Conservation (phyloP, 1,140 invertebrate species). For the Augochlora pura region DNA sequence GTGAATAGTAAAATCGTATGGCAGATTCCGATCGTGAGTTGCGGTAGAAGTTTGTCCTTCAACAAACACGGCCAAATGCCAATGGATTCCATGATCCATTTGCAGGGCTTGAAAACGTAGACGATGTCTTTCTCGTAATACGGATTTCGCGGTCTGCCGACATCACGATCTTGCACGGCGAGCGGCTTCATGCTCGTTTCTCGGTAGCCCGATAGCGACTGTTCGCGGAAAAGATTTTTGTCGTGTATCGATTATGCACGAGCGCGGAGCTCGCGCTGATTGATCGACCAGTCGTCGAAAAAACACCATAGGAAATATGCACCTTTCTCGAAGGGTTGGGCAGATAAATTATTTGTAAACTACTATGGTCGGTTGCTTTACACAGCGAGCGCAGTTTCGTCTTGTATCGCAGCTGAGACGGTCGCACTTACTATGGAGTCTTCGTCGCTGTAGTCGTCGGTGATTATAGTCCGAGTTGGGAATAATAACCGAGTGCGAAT, state of each 20-base stretch:
- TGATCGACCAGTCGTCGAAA: neutral
- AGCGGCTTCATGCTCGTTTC: slow-evolving; percentile 3
- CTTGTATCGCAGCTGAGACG: no score
- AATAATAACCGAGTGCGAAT: no score
- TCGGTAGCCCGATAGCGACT: slow-evolving; percentile 15
- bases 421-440: no score
- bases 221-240: neutral
- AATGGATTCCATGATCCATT: slow-evolving; percentile 35
- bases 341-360: no score
- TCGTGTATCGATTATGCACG: slow-evolving; percentile 39
- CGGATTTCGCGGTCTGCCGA: neutral
- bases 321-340: no score
- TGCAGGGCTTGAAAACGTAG: slow-evolving; percentile 30
- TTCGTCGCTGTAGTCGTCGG: no score
- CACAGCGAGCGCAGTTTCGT: no score
- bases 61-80: slow-evolving; percentile 57
- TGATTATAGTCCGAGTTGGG: no score
- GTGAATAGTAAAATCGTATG: slow-evolving; percentile 17
- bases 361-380: neutral
- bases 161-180: no score
- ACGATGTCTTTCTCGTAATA: slow-evolving; percentile 23
- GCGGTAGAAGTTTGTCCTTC: neutral
- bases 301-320: neutral
- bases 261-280: slow-evolving; percentile 5
- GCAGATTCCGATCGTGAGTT: slow-evolving; percentile 10